Percentiles rank a stretch among this genome's conserved stretches.
Conservation (phyloP, 2,113 vertebrate species). For the Piaya cayana region DNA sequence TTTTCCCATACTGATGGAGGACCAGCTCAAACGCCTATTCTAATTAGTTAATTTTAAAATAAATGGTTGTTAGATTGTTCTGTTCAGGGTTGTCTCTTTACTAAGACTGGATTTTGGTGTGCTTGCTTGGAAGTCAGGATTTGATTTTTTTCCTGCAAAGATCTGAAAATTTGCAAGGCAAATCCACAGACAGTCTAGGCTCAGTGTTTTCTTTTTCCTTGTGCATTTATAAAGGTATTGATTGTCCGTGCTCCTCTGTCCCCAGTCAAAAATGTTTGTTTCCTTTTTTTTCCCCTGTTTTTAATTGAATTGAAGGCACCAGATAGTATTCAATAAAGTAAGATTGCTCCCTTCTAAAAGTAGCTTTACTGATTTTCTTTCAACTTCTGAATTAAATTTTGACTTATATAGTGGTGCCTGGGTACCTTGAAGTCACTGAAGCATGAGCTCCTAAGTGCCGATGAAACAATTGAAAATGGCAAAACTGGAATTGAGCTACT, state of each 20-base stretch:
- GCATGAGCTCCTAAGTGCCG: slow-evolving; percentile 42
- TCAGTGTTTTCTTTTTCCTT: neutral
- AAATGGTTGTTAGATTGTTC: neutral
- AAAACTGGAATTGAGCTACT: slow-evolving; percentile 47
- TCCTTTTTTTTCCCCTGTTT: neutral
- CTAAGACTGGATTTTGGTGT: neutral
- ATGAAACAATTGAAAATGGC: slow-evolving; percentile 50
- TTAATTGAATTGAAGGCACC: neutral
- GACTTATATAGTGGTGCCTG: neutral
- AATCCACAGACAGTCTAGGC: neutral
- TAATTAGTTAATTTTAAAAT: neutral
- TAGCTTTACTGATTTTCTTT: slow-evolving; percentile 35
- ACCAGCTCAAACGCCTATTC: neutral
- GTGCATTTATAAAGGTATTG: neutral
- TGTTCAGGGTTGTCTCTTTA: neutral
- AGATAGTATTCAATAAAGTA: neutral
- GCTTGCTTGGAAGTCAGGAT: neutral
- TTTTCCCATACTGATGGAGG: neutral
- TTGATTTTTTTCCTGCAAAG: no score
- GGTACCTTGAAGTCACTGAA: slow-evolving; percentile 58
- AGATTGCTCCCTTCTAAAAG: slow-evolving; percentile 5
- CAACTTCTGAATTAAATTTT: slow-evolving; percentile 59
- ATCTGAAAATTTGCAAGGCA: neutral
- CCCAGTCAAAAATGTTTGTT: neutral
- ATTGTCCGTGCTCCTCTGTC: neutral